Evolutionary conservation across 2,113 vertebrate species (phyloP), one percentile per base, ranked within the genome.

Genomic region (Centrocercus urophasianus): DNA sequence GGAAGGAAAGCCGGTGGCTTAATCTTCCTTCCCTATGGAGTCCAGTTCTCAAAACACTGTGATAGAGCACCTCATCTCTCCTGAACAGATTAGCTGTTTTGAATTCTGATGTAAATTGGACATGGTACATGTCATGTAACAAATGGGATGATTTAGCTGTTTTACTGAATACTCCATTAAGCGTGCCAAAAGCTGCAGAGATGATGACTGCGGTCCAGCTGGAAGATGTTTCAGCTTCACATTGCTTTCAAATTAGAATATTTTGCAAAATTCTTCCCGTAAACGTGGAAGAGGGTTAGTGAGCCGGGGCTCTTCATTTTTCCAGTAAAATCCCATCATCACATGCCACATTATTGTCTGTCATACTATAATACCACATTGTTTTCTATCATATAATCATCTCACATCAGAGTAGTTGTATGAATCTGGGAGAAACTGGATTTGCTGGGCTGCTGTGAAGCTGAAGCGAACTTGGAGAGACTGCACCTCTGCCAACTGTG

Each of bases 231-330:
- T 71, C 85, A 85, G 69, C 61, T 64, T 94, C 77, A 95, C 86
- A 79, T 91, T 81, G 42, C 80, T 95, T 96, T 88, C 54, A 77
- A 81, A 86, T 93, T 82, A 96, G 65, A 96, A 84, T 80, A 89
- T 81, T 54, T 76, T 76, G 65, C 63, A 84, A 69, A 89, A 34
- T 65, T 94, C 56, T 95, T 92, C 74, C 93, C 88, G 88, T 89
- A 94, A 94, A 86, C 61, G 42, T 78, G 79, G 70, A 90, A 82
- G 60, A 87, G 79, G 45, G 54, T 86, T 93, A 76, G 63, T 4
- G 1, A 86, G 40, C 38, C 45, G 81, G 27, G 27, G 14, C 64
- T 56, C 50, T 72, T 27, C 36, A 66, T 86, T 84, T 83, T 97
- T 91, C 27, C 24, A 91, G 67, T 94, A 86, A 92, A 83, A 86